Base-by-base conservation (phyloP, 1,140 invertebrate genomes). In the Bombus ignitus region DNA sequence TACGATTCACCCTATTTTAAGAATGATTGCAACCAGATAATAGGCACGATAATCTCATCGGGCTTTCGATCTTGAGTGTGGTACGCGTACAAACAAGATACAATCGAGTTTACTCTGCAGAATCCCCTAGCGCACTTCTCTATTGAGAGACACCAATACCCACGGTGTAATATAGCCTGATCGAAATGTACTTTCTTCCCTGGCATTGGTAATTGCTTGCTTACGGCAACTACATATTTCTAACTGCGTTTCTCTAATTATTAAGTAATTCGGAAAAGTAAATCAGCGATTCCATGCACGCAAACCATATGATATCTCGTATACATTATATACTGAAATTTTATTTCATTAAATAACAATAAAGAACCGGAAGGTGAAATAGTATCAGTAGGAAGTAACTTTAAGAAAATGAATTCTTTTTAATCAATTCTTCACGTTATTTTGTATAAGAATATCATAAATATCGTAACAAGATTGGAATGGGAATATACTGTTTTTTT, bases 1-100 rank as follows among this genome's bases (percentile, higher is more conserved):
- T 87, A 81, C 89, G 90, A 89, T 92, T 91, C 89, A 90, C 83
- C 85, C 75, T 83, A 86, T 91, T 91, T 92, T 92, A 92, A 90
- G 87, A 92, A 89, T 86, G 87, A 88, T 87, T 87, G 73, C 85
- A n/a, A 82, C 83, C 87, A 53, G 83, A 77, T 83, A 89, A 79
- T 83, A 84, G 70, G 73, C n/a, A 81, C 83, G 88, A 90, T 88
- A 90, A 85, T 80, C 78, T 88, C 82, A 71, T 90, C 86, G 71
- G 72, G 78, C 73, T 78, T 83, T 90, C 88, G 79, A 90, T 90
- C 89, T 90, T 86, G 80, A 89, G 84, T 89, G 81, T 75, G 76
- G 25, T 44, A 57, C 84, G 84, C 83, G 87, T 78, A 85, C 88
- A 88, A 89, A 89, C 88, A 83, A 81, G 70, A 74, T 78, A 83